Base-by-base conservation (phyloP, 35 echinoderm and acorn worm species). In the Stichopus chloronotus region DNA sequence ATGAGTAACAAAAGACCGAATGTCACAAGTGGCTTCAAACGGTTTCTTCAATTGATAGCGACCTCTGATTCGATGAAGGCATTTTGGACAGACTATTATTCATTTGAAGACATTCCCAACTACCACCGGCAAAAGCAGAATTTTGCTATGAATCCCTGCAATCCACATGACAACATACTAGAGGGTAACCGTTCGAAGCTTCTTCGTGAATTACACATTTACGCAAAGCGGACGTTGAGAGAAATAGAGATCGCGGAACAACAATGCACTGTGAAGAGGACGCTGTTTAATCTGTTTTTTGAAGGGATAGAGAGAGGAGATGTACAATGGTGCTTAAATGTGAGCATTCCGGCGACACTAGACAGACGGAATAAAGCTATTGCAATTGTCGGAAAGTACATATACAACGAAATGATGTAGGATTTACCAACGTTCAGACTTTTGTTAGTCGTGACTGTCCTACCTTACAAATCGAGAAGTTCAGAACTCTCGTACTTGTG, bases 11-110 rank as follows among this genome's bases (percentile, higher is more conserved):
- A 14, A 60, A 11, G 61, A 9, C 86, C 86, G 8, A 6, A 63
- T 88, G 12, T 88, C 8, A 6, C 55, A 6, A 12, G 20, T 55
- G 80, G 80, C 17, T 83, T 83, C 53, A 83, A 83, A 20, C 55
- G 7, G 13, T 88, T 88, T 88, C 86, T 88, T 9, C 54, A 52
- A 56, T 58, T 88, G 52, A 88, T 88, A 63, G 22, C 58, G 19
- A 56, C 3, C 4, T 88, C 58, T 60, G 86, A 88, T 63, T 58
- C 86, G 3, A 7, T 88, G 20, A 60, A 69, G 61, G 7, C 61
- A 60, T 12, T 88, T 88, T 88, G 86, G 86, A 20, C 54, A 23
- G 86, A 88, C 5, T 88, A 19, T 88, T 88, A 88, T 88, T 88
- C 57, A 17, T 8, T 63, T 8, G 54, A 88, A 6, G 86, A 88